phyloP scores from a whole-genome alignment of 1,140 invertebrate species.

The Dendroctonus valens region DNA sequence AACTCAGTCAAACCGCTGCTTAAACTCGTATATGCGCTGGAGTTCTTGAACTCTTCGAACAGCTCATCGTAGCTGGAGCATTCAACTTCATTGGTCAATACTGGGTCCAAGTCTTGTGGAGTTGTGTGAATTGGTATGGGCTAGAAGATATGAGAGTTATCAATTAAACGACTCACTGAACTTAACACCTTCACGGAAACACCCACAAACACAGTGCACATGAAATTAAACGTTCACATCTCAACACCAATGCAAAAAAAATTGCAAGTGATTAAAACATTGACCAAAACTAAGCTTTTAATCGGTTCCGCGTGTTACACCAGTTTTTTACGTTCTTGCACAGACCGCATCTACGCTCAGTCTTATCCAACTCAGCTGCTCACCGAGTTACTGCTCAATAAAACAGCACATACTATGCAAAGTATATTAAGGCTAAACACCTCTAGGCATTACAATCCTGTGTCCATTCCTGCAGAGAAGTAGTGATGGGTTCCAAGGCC shows the following conservation, averaged over 20 bases:
- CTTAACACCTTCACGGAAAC: not conserved
- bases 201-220: not conserved
- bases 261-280: too few relatives aligned
- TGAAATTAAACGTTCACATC: too few relatives aligned
- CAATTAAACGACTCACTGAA: not conserved
- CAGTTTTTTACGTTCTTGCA: too few relatives aligned
- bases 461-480: constrained; percentile 32
- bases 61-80: constrained; percentile 65
- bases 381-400: too few relatives aligned
- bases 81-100: constrained; percentile 57
- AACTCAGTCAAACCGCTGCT: constrained; percentile 5
- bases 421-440: not conserved
- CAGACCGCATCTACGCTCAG: too few relatives aligned
- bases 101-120: constrained; percentile 62
- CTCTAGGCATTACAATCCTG: constrained; percentile 21
- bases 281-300: too few relatives aligned
- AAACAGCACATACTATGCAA: not conserved
- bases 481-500: constrained; percentile 33
- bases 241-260: too few relatives aligned
- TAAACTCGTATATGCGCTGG: constrained; percentile 52
- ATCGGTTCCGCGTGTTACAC: too few relatives aligned
- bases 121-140: constrained; percentile 72
- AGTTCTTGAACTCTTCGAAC: constrained; percentile 54
- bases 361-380: too few relatives aligned
- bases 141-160: constrained; percentile 12